Percentiles rank a stretch among this genome's conserved stretches.
These are phyloP conservation scores for Leptinotarsa haldemani DNA, from an alignment of 2,888 invertebrate species.

Conservation along the genomic window DNA sequence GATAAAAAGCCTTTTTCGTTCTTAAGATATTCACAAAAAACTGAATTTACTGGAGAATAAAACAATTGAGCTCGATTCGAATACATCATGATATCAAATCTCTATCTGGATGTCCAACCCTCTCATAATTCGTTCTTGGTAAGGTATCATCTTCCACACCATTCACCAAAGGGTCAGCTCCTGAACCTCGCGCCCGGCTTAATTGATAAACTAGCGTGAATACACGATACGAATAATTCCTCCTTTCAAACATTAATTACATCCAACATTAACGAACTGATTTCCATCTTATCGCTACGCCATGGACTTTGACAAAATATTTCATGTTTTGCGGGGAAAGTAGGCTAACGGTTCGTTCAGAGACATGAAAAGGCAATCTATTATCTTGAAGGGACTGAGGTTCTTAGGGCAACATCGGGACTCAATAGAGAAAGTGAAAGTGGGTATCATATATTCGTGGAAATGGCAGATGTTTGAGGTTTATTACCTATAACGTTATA, in stretches of 20 bases:
- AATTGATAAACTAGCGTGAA: neutral
- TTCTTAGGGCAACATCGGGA: neutral
- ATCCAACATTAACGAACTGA: neutral
- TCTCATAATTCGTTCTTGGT: neutral
- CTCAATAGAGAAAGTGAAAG: neutral
- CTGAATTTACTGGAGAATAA: no score
- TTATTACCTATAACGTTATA: no score
- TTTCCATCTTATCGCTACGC: neutral
- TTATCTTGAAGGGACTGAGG: neutral
- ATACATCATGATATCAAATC: no score
- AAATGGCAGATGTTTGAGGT: no score
- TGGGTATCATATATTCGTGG: no score
- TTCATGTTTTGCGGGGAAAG: neutral
- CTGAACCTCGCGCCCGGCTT: neutral
- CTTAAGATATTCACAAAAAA: no score
- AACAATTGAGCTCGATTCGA: no score
- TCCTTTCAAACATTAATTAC: constrained; percentile 1
- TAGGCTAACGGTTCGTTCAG: constrained; percentile 5
- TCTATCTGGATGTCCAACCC: no score
- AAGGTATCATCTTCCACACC: neutral
- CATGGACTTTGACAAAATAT: neutral
- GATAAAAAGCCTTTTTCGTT: no score
- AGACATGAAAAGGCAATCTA: neutral
- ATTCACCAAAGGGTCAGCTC: constrained; percentile 7
- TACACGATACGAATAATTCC: constrained; percentile 5